Evolutionary conservation across 2,888 invertebrate species (phyloP).

Genomic region (Meloe dianella): DNA sequence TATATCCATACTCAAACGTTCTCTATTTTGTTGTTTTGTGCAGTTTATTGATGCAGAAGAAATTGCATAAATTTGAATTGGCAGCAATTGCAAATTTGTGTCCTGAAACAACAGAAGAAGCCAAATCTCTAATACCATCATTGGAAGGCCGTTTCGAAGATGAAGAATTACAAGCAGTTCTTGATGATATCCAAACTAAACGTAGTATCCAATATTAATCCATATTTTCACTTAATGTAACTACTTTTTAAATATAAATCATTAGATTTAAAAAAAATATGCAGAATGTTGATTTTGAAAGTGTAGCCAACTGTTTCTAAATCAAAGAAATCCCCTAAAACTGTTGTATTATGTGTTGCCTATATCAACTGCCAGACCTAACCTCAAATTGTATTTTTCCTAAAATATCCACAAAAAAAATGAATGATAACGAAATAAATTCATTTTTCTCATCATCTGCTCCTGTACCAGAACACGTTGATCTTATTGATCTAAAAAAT

Average conservation of each 20-base stretch:
- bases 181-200: conserved; percentile 98
- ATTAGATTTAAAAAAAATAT: too few relatives aligned
- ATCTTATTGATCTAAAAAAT: conserved; percentile 33
- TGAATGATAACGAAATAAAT: conserved; percentile 18
- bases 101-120: conserved; percentile 98
- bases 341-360: neutral
- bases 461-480: conserved; percentile 21
- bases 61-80: conserved; percentile 96
- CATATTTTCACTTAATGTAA: neutral
- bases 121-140: conserved; percentile 96
- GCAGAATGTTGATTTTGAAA: too few relatives aligned
- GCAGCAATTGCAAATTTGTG: conserved; percentile 98
- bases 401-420: neutral
- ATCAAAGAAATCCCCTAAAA: too few relatives aligned
- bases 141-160: conserved; percentile 97
- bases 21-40: conserved; percentile 47
- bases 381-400: neutral
- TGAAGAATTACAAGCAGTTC: conserved; percentile 93
- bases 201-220: conserved; percentile 92
- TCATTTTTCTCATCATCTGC: conserved; percentile 23
- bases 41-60: conserved; percentile 91
- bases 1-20: too few relatives aligned
- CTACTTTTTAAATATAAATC: neutral
- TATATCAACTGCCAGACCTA: neutral
- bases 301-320: too few relatives aligned